Base-by-base conservation (phyloP, 2,888 invertebrate genomes). In the Ametastegia equiseti region DNA sequence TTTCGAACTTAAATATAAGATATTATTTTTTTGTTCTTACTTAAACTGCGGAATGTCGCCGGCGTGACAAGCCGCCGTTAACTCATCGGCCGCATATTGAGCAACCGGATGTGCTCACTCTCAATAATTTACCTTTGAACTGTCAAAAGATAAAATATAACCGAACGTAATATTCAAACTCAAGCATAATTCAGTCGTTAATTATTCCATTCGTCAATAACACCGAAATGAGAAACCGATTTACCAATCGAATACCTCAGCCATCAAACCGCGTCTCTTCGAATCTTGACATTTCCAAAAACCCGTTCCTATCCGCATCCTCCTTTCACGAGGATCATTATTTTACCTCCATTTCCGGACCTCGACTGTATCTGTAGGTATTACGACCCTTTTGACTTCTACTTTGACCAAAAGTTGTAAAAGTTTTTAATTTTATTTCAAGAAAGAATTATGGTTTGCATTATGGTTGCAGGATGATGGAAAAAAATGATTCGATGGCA, bases 81-180 rank as follows among this genome's bases (percentile, higher is more conserved):
- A 87, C 83, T 83, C 84, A 81, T 81, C 84, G 84, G 82, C 73
- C 84, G n/a, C n/a, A 86, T 87, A 88, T 89, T 88, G 87, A 86
- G 86, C 87, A 88, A 89, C 88, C 89, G 90, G 90, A 90, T 90
- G 87, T 88, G 89, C 88, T 88, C 88, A 86, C 86, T 88, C 86
- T 86, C 84, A 84, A 86, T 88, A 88, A 90, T 89, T 89, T 87
- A 89, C 82, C 86, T 87, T 85, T 82, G 81, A 86, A 87, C 86
- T 78, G 81, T 86, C 84, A 81, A 69, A 67, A 50, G 84, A 85
- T 88, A 87, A 89, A 88, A 87, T 87, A 88, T 86, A 85, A 85
- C 80, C 75, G 83, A 73, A 69, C 81, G 75, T 82, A 82, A 79
- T 84, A 86, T 88, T 87, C 88, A 86, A 87, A 88, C 86, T 67